phyloP scores from a whole-genome alignment of 2,888 invertebrate genomes.

The Xanthorhoe spadicearia region DNA sequence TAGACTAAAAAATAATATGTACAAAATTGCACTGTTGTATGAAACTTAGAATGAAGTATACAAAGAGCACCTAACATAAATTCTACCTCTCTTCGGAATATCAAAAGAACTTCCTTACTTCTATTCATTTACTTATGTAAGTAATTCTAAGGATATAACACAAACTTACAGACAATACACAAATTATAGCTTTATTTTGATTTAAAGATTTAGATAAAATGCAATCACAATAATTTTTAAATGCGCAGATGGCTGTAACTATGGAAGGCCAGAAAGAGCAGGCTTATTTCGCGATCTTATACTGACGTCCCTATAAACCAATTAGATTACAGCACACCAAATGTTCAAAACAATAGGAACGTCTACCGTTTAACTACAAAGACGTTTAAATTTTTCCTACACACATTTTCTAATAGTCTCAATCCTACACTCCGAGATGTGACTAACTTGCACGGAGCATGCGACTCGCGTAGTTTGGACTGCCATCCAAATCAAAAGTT shows the following conservation, averaged over 20 bases:
- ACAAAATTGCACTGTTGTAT: conserved; percentile 64
- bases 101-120: conserved; percentile 7
- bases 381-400: conserved; percentile 29
- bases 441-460: conserved; percentile 8
- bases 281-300: conserved; percentile 4
- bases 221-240: conserved; percentile 27
- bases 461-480: neutral
- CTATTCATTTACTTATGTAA: conserved; percentile 6
- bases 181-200: conserved; percentile 3
- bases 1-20: conserved; percentile 47
- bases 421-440: conserved; percentile 9
- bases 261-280: conserved; percentile 18
- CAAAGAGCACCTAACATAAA: conserved; percentile 65
- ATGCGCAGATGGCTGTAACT: conserved; percentile 25
- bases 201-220: conserved; percentile 34
- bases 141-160: conserved; percentile 6
- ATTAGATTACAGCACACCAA: conserved; percentile 29
- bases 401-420: conserved; percentile 17
- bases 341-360: conserved; percentile 41
- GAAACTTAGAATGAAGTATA: conserved; percentile 52
- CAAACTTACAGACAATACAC: neutral
- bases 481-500: conserved; percentile 1
- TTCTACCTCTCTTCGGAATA: conserved; percentile 37
- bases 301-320: conserved; percentile 35
- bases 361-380: conserved; percentile 40